phyloP scores from a whole-genome alignment of 1,140 invertebrate species.

The Andricus grossulariae region DNA sequence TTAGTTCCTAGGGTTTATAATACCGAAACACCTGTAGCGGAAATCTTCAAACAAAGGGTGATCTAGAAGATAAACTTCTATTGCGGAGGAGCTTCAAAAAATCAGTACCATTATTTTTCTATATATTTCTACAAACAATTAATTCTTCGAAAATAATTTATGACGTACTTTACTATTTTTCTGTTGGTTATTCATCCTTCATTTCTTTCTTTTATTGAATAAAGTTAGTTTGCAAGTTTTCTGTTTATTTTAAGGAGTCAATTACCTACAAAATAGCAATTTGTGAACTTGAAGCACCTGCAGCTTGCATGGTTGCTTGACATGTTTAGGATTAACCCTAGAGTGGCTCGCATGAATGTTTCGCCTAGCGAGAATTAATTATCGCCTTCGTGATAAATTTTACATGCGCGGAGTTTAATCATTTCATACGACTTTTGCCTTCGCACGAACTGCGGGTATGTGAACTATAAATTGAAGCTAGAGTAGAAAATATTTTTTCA shows the following conservation, averaged over 20 bases:
- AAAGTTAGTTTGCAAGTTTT: background rate
- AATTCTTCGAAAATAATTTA: too few relatives aligned
- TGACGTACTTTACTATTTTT: background rate
- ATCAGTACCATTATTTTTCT: background rate
- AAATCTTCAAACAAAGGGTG: conserved; percentile 11
- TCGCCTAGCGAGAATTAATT: conserved; percentile 14
- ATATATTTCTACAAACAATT: background rate
- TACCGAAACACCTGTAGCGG: conserved; percentile 53
- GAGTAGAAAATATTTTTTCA: background rate
- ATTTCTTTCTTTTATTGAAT: background rate
- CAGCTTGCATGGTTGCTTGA: conserved; percentile 54
- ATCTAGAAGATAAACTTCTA: background rate
- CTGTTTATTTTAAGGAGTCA: background rate
- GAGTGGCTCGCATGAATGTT: conserved; percentile 38
- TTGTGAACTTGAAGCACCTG: conserved; percentile 36
- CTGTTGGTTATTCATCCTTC: background rate
- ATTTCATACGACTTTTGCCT: conserved; percentile 3
- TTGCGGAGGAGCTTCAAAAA: background rate
- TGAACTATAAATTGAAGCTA: background rate
- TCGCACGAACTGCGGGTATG: background rate
- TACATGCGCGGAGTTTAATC: background rate
- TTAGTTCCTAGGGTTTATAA: conserved; percentile 54
- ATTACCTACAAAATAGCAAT: conserved; percentile 3
- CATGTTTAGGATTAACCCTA: conserved; percentile 59
- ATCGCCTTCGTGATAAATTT: background rate